Base-by-base conservation (phyloP, 2,888 invertebrate genomes). In the Hypselothyrea guttata region DNA sequence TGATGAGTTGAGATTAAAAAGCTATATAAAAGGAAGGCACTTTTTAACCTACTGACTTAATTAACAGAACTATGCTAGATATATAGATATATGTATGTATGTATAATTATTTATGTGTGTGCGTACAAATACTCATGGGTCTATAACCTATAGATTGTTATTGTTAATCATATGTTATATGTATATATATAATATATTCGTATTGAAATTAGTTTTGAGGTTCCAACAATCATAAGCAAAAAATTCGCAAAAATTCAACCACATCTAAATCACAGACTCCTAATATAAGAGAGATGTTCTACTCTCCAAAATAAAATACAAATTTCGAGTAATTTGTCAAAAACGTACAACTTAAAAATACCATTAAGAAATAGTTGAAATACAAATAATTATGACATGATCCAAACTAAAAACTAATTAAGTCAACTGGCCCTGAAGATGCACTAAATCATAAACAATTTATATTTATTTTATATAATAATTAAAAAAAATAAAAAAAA, bases 211-310 rank as follows among this genome's bases (percentile, higher is more conserved):
- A 69, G 54, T 63, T 62, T 68, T 70, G 81, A 77, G 78, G 62
- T 73, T 77, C 71, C 57, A 60, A 67, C 60, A 78, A 71, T 71
- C 81, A 44, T 75, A 57, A 69, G 44, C 53, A 77, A 70, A 77
- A 67, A 70, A 71, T 67, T 63, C 52, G 64, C 68, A 73, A 82
- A 73, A 82, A 69, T 73, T 88, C 83, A 87, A 87, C 85, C 87
- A 87, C 88, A 85, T 86, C 81, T 79, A 83, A 84, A 87, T 87
- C 88, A 87, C 87, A 88, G 87, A 79, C 83, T 85, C 86, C 87
- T 87, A 84, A 84, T 78, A 84, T 85, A 78, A 75, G 71, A 85
- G 68, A 77, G 85, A 71, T 68, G n/a, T 77, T 62, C 61, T 62
- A 55, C 44, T 59, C 68, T 55, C 51, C 67, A 72, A 69, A 71